Evolutionary conservation across 1,140 invertebrate species (phyloP), one percentile per base, ranked within the genome.

Genomic region (Drosophila sproati): DNA sequence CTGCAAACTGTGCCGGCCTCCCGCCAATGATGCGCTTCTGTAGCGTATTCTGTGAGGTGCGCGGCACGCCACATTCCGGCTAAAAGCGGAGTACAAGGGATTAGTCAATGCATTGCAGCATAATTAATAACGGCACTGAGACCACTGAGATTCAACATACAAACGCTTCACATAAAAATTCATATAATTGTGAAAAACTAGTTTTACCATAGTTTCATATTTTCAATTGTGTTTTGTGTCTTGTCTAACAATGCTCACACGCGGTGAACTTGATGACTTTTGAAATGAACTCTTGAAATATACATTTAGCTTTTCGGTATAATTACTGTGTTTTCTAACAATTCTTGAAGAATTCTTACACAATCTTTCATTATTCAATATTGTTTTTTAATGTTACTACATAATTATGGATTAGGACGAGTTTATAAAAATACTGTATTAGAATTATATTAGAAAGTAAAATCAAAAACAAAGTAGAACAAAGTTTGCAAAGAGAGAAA

Each of bases 1-100:
- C 96, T 0, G 95, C 96, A 77, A 96, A 95, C 61, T 94, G 93
- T 0, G 96, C 96, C 52, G 95, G 95, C 7, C 95, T 91, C 2
- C 96, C 96, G 7, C 96, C 96, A 50, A 97, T 97, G 48, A 97
- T 97, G 64, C 96, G 92, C 82, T 96, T 97, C 79, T 95, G 95
- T 7, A 96, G 82, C 45, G 94, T 93, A 73, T 93, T 93, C 20
- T 93, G 92, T 0, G 93, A 66, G 56, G 93, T 82, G 68, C 91
- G 93, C 2, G 95, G 94, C n/a, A 95, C 76, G 28, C 95, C 95
- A 76, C 95, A 96, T 76, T 95, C 95, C 78, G 93, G 75, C 85
- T 93, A 79, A 83, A 94, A 91, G 0, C 88, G 91, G 74, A 70
- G 48, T 47, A 20, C 7, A 34, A 34, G 6, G 3, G 32, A 48